Evolutionary conservation across 2,113 vertebrate species (phyloP), one percentile per base, ranked within the genome.

Genomic region (Perca fluviatilis): DNA sequence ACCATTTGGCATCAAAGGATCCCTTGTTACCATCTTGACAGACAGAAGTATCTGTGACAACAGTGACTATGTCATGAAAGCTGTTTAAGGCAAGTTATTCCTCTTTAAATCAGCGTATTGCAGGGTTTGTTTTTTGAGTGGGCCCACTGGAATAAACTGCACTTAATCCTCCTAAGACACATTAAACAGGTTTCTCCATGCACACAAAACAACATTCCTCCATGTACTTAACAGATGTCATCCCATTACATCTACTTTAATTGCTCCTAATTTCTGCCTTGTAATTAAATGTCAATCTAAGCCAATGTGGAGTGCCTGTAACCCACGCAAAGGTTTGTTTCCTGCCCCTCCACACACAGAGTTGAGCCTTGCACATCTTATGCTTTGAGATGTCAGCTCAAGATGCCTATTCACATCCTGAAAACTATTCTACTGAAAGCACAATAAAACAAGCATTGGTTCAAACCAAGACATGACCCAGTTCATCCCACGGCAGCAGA

Each of bases 381-480:
- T 51, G 33, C 68, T 46, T 18, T 58, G 62, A 85, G 84, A 76
- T 58, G 76, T 83, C 84, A 79, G 63, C 56, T 88, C 63, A 82
- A 68, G 61, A 75, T 64, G 50, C 49, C 49, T 54, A 15, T 66
- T 85, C 33, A 16, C 19, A 27, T 68, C 71, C 43, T 60, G 10
- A 49, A 56, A 86, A 36, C 63, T 72, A 64, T 78, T 86, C 81
- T 60, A 27, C 67, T 77, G 73, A 40, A 82, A 88, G 63, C 79
- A 88, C 82, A 90, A 85, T 91, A 71, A 86, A 77, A 79, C 69
- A 73, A 70, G 58, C n/a, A 76, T 71, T 13, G 74, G 66, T 71
- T 90, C 84, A 85, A 91, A 80, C 49, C 47, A 25, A 74, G 74
- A 78, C 58, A 12, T 86, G 77, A 79, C 80, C 87, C 76, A 89